phyloP scores from a whole-genome alignment of 2,888 invertebrate species.

The Rhagonycha fulva region DNA sequence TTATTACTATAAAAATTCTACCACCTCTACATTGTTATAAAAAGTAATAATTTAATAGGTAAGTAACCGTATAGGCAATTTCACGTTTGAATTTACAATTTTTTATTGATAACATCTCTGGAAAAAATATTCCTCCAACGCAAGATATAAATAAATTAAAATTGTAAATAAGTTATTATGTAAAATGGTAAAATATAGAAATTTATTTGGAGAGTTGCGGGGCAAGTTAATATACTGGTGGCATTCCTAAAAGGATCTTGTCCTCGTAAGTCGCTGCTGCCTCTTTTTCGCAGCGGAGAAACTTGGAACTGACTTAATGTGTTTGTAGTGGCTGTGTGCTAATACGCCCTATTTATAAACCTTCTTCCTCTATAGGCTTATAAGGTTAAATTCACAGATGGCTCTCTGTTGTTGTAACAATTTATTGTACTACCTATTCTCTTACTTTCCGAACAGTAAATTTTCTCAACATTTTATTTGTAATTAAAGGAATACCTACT shows the following conservation, averaged over 20 bases:
- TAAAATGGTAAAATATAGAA: conserved; percentile 16
- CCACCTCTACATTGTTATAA: neutral
- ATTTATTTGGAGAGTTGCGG: conserved; percentile 25
- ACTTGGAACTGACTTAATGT: conserved; percentile 38
- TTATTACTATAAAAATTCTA: neutral
- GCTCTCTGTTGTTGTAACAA: conserved; percentile 27
- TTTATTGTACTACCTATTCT: neutral
- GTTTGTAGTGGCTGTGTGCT: conserved; percentile 34
- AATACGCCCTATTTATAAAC: conserved; percentile 29
- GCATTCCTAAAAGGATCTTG: conserved; percentile 11
- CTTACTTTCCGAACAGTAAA: neutral
- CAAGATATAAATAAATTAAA: neutral
- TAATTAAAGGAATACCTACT: neutral
- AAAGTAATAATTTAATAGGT: neutral
- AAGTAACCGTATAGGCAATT: neutral
- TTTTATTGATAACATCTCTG: neutral
- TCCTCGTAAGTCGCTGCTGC: conserved; percentile 41
- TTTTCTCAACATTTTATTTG: neutral
- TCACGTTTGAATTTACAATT: neutral
- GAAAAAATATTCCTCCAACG: neutral
- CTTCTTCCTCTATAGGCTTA: conserved; percentile 27
- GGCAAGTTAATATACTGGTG: conserved; percentile 6
- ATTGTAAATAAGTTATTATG: neutral
- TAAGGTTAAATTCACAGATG: conserved; percentile 32
- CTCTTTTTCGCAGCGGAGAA: conserved; percentile 36